Conservation (phyloP, 2,113 vertebrate genomes). For the Corythaixoides concolor region DNA sequence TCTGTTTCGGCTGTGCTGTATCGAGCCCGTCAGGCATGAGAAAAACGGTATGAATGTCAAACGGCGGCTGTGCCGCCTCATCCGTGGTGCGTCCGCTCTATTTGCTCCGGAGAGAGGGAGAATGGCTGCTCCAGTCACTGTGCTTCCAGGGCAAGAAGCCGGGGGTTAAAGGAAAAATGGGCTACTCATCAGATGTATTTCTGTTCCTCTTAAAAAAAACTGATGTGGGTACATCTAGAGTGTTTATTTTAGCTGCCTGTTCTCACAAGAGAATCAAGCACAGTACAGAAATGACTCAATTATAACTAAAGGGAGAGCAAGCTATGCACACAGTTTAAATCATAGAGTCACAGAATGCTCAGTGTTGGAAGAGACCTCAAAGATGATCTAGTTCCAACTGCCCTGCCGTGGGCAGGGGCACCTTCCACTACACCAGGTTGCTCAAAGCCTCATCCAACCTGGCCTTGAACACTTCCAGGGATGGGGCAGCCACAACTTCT, state of each 20-base stretch:
- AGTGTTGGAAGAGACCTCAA: no score
- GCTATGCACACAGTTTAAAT: background rate
- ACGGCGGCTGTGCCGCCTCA: conserved; percentile 3
- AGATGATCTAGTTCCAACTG: no score
- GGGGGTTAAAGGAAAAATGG: conserved; percentile 5
- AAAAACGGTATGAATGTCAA: background rate
- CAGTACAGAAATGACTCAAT: background rate
- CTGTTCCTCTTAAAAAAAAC: background rate
- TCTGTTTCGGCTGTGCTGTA: background rate
- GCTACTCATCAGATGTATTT: background rate
- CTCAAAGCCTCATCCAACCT: no score
- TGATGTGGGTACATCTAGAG: background rate
- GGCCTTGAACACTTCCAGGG: no score
- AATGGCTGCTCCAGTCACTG: rapidly evolving
- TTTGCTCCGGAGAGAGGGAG: background rate
- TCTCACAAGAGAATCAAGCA: conserved; percentile 5
- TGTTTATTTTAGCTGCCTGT: conserved; percentile 41
- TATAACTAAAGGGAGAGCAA: background rate
- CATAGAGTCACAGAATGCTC: no score
- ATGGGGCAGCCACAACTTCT: no score
- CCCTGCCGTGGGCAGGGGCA: no score
- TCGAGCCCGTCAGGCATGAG: background rate
- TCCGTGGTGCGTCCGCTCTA: conserved; percentile 67
- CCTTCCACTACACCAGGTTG: no score
- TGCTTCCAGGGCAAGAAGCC: background rate